Evolutionary conservation across 2,888 invertebrate species (phyloP).

Genomic region (Pimpla rufipes): DNA sequence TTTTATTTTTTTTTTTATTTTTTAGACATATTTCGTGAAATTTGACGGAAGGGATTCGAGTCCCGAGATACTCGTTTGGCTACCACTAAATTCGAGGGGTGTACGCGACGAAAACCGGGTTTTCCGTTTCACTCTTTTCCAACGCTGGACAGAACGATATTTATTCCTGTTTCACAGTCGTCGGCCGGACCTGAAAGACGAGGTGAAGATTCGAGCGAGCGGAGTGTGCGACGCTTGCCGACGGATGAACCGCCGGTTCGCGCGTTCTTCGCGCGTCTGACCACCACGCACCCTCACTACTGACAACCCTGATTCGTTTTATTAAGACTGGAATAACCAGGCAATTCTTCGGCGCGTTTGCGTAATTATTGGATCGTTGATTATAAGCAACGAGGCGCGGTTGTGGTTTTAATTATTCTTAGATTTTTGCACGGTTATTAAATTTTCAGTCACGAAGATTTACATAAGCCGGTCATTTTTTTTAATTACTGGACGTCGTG

Average conservation of each 20-base stretch:
- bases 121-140: background rate
- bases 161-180: background rate
- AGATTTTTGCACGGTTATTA: background rate
- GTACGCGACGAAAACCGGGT: slow-evolving; percentile 5
- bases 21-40: background rate
- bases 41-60: background rate
- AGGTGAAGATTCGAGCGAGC: slow-evolving; percentile 31
- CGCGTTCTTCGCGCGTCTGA: slow-evolving; percentile 52
- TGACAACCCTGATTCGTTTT: background rate
- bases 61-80: background rate
- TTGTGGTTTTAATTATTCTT: background rate
- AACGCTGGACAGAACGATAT: background rate
- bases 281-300: slow-evolving; percentile 57
- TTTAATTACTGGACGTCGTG: background rate
- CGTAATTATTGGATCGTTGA: background rate
- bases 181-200: background rate
- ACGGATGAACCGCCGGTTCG: slow-evolving; percentile 48
- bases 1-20: background rate
- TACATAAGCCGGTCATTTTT: background rate
- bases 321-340: background rate
- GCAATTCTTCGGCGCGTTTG: background rate
- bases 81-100: background rate
- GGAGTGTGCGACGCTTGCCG: slow-evolving; percentile 59
- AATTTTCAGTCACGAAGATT: slow-evolving; percentile 1
- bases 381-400: background rate